Evolutionary conservation across 2,113 vertebrate species (phyloP).

Genomic region (Nothocercus julius): DNA sequence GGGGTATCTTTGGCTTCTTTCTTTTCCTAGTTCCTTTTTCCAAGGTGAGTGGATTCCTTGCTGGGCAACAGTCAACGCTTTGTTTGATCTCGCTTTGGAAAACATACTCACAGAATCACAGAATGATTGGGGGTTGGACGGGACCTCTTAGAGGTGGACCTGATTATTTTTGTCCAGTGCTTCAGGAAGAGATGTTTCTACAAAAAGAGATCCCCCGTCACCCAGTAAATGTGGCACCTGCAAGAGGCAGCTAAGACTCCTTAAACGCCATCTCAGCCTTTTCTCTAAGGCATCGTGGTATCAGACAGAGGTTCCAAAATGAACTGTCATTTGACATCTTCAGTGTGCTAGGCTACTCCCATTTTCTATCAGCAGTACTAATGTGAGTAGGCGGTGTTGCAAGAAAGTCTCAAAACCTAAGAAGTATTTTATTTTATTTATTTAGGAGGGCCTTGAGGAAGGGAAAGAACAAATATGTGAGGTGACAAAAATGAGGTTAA

Average conservation of each 20-base stretch:
- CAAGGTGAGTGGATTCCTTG: not conserved
- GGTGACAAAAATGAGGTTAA: conserved; percentile 4
- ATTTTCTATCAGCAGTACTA: not conserved
- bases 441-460: not conserved
- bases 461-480: not conserved
- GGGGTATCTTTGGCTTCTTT: not conserved
- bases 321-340: not conserved
- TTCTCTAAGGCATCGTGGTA: not conserved
- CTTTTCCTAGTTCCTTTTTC: not conserved
- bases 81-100: not conserved
- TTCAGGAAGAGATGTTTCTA: not conserved
- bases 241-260: not conserved
- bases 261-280: not conserved
- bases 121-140: too few species aligned
- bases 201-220: not conserved
- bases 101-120: not conserved
- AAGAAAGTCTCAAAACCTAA: not conserved
- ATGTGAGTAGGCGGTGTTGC: not conserved
- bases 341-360: not conserved
- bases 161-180: not conserved
- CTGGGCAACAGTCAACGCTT: not conserved
- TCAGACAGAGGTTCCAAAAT: not conserved
- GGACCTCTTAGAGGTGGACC: not conserved
- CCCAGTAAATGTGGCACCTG: not conserved
- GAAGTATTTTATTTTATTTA: not conserved